Conservation (phyloP, 1,140 invertebrate genomes). For the Apis florea region DNA sequence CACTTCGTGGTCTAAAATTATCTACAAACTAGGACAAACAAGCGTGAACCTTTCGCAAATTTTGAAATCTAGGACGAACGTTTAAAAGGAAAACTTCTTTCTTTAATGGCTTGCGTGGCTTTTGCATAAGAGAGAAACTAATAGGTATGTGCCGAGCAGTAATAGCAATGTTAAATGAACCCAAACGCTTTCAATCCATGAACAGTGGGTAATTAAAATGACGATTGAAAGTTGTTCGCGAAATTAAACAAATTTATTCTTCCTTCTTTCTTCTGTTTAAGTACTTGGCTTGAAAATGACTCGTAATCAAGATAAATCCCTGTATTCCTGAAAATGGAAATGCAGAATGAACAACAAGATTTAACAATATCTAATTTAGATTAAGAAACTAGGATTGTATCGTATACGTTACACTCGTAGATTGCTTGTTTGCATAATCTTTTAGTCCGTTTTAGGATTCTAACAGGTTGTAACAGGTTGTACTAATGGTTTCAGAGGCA, state of each 20-base stretch:
- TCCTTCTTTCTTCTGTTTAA: neutral
- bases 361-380: neutral
- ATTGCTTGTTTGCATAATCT: conserved; percentile 2
- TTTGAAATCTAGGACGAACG: conserved; percentile 50
- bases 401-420: neutral
- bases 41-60: conserved; percentile 47
- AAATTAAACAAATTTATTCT: neutral
- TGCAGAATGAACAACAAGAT: neutral
- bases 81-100: conserved; percentile 42
- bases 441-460: neutral
- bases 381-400: neutral
- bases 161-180: conserved; percentile 6
- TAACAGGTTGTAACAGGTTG: neutral
- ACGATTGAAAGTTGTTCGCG: neutral
- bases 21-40: conserved; percentile 38
- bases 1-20: conserved; percentile 39
- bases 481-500: neutral
- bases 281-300: neutral
- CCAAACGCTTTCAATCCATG: neutral
- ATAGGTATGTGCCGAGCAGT: neutral
- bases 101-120: conserved; percentile 1
- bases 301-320: neutral
- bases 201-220: neutral
- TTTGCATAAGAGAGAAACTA: conserved; percentile 39
- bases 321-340: neutral